These are phyloP conservation scores for Papilio elwesi DNA, from an alignment of 2,888 invertebrate genomes.

Conservation along the genomic window DNA sequence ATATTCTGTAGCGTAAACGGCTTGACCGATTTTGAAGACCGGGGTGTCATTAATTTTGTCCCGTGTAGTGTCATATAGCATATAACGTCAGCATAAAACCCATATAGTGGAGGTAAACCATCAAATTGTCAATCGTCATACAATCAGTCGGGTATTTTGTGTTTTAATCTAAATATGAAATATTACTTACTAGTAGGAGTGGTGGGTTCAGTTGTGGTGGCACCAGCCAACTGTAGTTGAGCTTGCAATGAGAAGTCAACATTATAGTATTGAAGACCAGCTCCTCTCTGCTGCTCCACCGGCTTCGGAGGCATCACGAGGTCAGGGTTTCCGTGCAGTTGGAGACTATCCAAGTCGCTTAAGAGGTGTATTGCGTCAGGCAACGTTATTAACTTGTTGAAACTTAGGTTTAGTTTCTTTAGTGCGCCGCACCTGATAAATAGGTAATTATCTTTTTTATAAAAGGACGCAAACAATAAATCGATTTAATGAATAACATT, in stretches of 20 bases:
- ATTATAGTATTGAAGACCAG: slow-evolving; percentile 97
- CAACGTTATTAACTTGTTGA: slow-evolving; percentile 96
- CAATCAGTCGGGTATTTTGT: too few relatives aligned
- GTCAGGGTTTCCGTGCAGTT: slow-evolving; percentile 96
- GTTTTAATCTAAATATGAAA: too few relatives aligned
- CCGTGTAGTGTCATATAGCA: too few relatives aligned
- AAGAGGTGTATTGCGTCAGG: slow-evolving; percentile 98
- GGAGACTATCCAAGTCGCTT: slow-evolving; percentile 94
- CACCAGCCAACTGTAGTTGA: slow-evolving; percentile 96
- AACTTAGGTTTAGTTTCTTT: slow-evolving; percentile 95
- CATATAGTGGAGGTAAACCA: too few relatives aligned
- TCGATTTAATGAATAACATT: too few relatives aligned
- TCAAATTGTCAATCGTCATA: too few relatives aligned
- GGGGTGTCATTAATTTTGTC: too few relatives aligned
- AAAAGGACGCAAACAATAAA: too few relatives aligned
- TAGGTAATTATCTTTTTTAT: neutral
- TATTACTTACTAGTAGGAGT: slow-evolving; percentile 86
- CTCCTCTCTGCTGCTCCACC: slow-evolving; percentile 89
- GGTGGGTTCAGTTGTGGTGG: slow-evolving; percentile 90
- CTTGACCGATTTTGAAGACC: too few relatives aligned
- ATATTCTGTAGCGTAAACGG: too few relatives aligned
- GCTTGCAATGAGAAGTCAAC: slow-evolving; percentile 99
- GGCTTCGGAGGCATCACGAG: slow-evolving; percentile 98
- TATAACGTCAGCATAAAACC: too few relatives aligned
- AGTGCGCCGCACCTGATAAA: slow-evolving; percentile 92